A percentile compares a stretch with the other conserved stretches of the same genome.
phyloP scores from a whole-genome alignment of 2,113 vertebrate species.

The Melanotaenia duboulayi region DNA sequence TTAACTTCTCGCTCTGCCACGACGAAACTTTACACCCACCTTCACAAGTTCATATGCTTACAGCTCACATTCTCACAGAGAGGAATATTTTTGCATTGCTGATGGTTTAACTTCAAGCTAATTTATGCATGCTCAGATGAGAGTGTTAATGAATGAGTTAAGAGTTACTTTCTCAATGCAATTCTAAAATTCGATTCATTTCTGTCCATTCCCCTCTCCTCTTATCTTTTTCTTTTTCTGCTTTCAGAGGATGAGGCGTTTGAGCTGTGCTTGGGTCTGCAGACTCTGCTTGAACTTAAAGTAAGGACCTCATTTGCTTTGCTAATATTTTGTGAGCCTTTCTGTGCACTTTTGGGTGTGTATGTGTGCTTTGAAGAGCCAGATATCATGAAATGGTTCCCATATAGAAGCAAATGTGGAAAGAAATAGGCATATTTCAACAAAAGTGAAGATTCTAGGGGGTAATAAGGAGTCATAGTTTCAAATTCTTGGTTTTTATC shows the following conservation, averaged over 20 bases:
- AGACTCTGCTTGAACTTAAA: slow-evolving; percentile 91
- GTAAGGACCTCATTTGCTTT: slow-evolving; percentile 80
- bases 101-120: slow-evolving; percentile 19
- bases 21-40: neutral
- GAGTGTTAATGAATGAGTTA: slow-evolving; percentile 17
- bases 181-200: neutral
- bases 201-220: neutral
- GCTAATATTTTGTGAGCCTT: slow-evolving; percentile 23
- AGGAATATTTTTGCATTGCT: slow-evolving; percentile 13
- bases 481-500: neutral
- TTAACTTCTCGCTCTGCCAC: slow-evolving; percentile 17
- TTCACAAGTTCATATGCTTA: slow-evolving; percentile 2
- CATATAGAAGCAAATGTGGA: slow-evolving; percentile 9
- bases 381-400: neutral
- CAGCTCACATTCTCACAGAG: slow-evolving; percentile 7
- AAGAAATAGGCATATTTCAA: neutral
- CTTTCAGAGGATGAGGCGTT: slow-evolving; percentile 86
- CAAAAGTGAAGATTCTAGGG: neutral
- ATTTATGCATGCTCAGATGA: slow-evolving; percentile 26
- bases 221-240: slow-evolving; percentile 27
- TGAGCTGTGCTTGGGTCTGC: slow-evolving; percentile 91
- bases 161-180: neutral
- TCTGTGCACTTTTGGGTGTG: neutral
- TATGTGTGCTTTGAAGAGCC: neutral
- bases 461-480: neutral